Evolutionary conservation across 2,113 vertebrate genomes (phyloP).

Genomic region (Colistium nudipinnis): DNA sequence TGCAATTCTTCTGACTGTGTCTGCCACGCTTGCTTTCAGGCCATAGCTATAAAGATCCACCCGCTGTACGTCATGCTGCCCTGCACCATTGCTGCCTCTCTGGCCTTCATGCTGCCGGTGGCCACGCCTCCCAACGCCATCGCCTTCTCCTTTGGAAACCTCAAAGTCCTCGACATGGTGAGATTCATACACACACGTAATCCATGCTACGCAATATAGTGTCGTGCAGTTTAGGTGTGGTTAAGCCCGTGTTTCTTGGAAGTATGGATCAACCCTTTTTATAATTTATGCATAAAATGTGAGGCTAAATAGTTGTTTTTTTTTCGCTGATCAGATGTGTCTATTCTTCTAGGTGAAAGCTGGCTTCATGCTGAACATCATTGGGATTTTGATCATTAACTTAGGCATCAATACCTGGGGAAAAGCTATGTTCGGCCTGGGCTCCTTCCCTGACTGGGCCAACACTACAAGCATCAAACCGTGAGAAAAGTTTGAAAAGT

Average conservation of each 20-base stretch:
- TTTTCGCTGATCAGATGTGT: not conserved
- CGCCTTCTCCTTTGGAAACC: constrained; percentile 90
- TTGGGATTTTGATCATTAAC: constrained; percentile 87
- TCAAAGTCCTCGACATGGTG: constrained; percentile 92
- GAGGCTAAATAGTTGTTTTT: too few relatives aligned
- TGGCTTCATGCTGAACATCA: constrained; percentile 86
- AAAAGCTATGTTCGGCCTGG: constrained; percentile 81
- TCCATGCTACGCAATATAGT: not conserved
- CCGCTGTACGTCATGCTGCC: constrained; percentile 94
- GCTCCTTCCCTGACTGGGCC: constrained; percentile 87
- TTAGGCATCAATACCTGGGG: constrained; percentile 92
- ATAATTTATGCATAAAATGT: too few relatives aligned
- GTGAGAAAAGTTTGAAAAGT: not conserved
- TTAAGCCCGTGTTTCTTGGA: too few relatives aligned
- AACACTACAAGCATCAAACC: constrained; percentile 68
- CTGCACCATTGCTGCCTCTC: constrained; percentile 86
- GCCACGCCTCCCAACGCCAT: constrained; percentile 95
- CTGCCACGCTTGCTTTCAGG: constrained; percentile 68
- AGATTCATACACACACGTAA: constrained; percentile 53
- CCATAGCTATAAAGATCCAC: constrained; percentile 85
- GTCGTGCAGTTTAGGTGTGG: too few relatives aligned
- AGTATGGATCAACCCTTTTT: too few relatives aligned
- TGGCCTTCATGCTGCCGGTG: constrained; percentile 97
- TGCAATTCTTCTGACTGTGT: not conserved
- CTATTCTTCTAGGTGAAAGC: constrained; percentile 81